Evolutionary conservation across 2,888 invertebrate species (phyloP), one percentile per base, ranked within the genome.

Genomic region (Xestia c-nigrum): DNA sequence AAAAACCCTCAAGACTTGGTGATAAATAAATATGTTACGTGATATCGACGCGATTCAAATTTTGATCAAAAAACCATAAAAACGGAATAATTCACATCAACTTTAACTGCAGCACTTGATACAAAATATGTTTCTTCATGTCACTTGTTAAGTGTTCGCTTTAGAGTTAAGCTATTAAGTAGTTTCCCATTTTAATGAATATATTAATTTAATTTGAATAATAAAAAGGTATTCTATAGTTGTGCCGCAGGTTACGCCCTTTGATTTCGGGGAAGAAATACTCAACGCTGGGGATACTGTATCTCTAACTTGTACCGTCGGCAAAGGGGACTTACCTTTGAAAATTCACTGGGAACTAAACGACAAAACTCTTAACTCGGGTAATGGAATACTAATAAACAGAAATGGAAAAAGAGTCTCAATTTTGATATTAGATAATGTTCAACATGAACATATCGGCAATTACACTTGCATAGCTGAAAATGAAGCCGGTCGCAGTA

Each of bases 181-280:
- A 59, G 3, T 1, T 61, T 71, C 43, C n/a, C 19, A 66, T 63
- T 59, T 61, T 38, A 52, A 83, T 71, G 57, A 79, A 83, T 83
- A 85, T 78, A 85, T 78, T 74, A 59, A 68, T 72, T 64, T 38
- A 0, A 61, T 61, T 61, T 43, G 43, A 43, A 81, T 84, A 84
- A 81, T 74, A 64, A 68, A 69, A 55, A 76, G 70, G 14, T 83
- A 70, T 91, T 90, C 76, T 81, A 76, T 95, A 98, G 98, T 98
- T 94, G 97, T 97, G 89, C 98, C 98, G 81, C 98, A 98, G 97
- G 98, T 98, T 89, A 97, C 98, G 78, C 97, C 98, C 69, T 98
- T 98, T 91, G 97, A 97, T 91, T 98, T 98, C 92, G 98, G 98
- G 76, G 98, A 98, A 89, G 98, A 98, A 84, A 96, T 97, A 81